Evolutionary conservation across 2,888 invertebrate species (phyloP).

Genomic region (Leptopilina drosophilae): DNA sequence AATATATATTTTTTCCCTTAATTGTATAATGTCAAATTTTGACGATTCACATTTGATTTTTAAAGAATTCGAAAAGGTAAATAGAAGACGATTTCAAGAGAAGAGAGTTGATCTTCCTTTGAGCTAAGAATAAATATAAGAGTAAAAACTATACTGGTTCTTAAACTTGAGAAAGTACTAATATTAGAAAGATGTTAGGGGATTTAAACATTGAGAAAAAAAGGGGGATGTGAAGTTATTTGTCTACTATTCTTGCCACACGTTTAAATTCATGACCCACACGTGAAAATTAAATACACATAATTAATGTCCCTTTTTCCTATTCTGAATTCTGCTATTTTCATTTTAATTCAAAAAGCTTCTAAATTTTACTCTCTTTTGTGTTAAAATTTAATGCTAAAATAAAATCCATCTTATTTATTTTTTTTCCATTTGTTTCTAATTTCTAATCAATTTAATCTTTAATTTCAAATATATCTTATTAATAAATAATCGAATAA

Average conservation of each 20-base stretch:
- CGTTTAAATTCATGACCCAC: slow-evolving; percentile 2
- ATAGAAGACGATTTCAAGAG: slow-evolving; percentile 28
- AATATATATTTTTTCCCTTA: neutral
- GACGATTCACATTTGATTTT: neutral
- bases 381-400: no score
- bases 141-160: slow-evolving; percentile 16
- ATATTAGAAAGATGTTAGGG: slow-evolving; percentile 23
- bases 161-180: slow-evolving; percentile 22
- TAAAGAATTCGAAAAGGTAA: slow-evolving; percentile 3
- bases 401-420: no score
- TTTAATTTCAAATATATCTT: no score
- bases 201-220: slow-evolving; percentile 15
- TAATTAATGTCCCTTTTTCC: neutral
- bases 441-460: no score
- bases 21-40: neutral
- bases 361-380: no score
- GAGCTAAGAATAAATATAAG: slow-evolving; percentile 20
- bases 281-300: neutral
- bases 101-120: slow-evolving; percentile 16
- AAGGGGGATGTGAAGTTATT: neutral
- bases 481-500: no score
- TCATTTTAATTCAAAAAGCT: neutral
- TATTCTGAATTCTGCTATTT: neutral
- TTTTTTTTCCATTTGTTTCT: no score
- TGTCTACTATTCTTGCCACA: neutral